These are phyloP conservation scores for Copidosoma aretas DNA, from an alignment of 2,888 invertebrate species.

Conservation along the genomic window DNA sequence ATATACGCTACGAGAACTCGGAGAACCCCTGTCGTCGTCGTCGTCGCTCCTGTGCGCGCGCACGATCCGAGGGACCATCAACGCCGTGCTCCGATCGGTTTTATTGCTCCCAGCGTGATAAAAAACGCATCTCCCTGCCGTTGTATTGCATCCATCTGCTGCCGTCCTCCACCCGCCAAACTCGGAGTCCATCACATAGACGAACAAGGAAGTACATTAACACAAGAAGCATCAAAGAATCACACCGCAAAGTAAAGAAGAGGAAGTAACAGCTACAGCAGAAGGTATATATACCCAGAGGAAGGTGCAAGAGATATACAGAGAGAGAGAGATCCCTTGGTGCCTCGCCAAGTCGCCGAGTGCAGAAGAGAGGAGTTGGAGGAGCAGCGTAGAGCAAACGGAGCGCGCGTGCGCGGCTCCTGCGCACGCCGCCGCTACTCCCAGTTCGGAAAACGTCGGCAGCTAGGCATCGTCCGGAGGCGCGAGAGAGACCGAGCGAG, in stretches of 20 bases:
- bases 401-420: slow-evolving; percentile 37
- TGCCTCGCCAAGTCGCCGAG: neutral
- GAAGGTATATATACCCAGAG: neutral
- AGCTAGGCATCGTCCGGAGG: slow-evolving; percentile 9
- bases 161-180: too few relatives aligned
- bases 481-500: slow-evolving; percentile 3
- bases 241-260: neutral
- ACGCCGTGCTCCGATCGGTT: too few relatives aligned
- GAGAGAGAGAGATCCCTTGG: neutral
- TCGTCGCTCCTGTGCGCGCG: too few relatives aligned
- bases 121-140: too few relatives aligned
- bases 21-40: too few relatives aligned
- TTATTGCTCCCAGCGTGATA: too few relatives aligned
- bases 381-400: neutral
- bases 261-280: neutral
- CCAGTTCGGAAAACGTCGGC: slow-evolving; percentile 56
- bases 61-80: too few relatives aligned
- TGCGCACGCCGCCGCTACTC: slow-evolving; percentile 45
- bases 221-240: neutral
- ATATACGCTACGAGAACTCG: too few relatives aligned
- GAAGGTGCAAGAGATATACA: too few relatives aligned
- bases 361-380: neutral
- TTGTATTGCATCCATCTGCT: too few relatives aligned
- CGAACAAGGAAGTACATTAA: too few relatives aligned
- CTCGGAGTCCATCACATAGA: too few relatives aligned